Conservation (phyloP, 2,888 invertebrate genomes). For the Nezara viridula region DNA sequence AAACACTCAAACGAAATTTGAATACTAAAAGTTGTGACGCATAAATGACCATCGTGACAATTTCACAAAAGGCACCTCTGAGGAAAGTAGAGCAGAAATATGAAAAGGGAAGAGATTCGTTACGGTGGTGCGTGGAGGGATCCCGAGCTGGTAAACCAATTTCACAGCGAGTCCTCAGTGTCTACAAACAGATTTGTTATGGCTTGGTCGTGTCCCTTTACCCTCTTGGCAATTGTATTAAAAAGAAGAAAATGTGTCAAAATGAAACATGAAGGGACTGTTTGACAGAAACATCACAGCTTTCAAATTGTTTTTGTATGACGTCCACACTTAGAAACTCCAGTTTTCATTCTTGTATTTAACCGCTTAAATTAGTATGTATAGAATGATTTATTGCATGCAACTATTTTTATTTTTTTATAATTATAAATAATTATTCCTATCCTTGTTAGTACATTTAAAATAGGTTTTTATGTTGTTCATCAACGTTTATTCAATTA, state of each 20-base stretch:
- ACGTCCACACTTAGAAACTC: not conserved
- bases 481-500: too few relatives aligned
- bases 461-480: too few relatives aligned
- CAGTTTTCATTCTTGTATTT: too few relatives aligned
- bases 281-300: not conserved
- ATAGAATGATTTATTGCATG: too few relatives aligned
- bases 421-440: too few relatives aligned
- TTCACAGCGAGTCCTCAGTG: not conserved
- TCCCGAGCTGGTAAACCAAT: not conserved
- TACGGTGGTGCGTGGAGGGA: slow-evolving; percentile 7
- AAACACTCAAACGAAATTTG: too few relatives aligned
- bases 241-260: not conserved
- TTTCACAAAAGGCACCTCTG: not conserved
- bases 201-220: not conserved
- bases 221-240: not conserved
- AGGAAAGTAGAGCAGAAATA: slow-evolving; percentile 15
- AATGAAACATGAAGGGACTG: not conserved
- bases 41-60: not conserved
- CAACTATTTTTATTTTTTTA: too few relatives aligned
- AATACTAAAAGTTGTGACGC: not conserved
- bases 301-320: not conserved
- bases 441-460: too few relatives aligned
- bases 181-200: slow-evolving; percentile 22
- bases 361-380: too few relatives aligned
- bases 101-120: not conserved